Conservation (phyloP, 2,888 invertebrate genomes). For the Schizotus pectinicornis region DNA sequence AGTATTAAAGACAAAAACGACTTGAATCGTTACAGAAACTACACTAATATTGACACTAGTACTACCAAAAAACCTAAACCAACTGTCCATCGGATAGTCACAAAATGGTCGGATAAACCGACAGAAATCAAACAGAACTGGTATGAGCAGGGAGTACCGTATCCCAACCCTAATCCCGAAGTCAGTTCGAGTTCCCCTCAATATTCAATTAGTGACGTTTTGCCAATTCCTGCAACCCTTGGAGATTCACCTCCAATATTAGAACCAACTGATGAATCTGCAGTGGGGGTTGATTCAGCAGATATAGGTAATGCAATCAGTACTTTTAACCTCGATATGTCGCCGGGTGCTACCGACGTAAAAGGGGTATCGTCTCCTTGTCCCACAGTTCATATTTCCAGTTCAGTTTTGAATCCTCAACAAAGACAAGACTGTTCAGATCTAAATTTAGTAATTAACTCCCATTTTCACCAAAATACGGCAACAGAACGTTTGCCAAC, state of each 20-base stretch:
- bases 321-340: slow-evolving; percentile 48
- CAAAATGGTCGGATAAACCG: slow-evolving; percentile 63
- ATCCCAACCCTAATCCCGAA: slow-evolving; percentile 51
- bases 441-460: slow-evolving; percentile 73
- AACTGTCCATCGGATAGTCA: slow-evolving; percentile 55
- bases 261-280: not conserved
- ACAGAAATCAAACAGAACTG: slow-evolving; percentile 60
- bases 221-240: slow-evolving; percentile 12
- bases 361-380: slow-evolving; percentile 51
- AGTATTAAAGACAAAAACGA: slow-evolving; percentile 35
- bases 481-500: slow-evolving; percentile 43
- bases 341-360: slow-evolving; percentile 35
- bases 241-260: slow-evolving; percentile 12
- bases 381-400: slow-evolving; percentile 64
- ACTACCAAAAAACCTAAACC: slow-evolving; percentile 36
- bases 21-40: slow-evolving; percentile 17
- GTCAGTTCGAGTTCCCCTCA: slow-evolving; percentile 52
- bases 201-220: slow-evolving; percentile 39
- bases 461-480: slow-evolving; percentile 65
- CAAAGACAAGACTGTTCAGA: slow-evolving; percentile 72
- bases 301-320: slow-evolving; percentile 41
- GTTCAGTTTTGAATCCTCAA: slow-evolving; percentile 61
- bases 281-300: not conserved
- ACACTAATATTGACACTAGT: not conserved
- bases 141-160: slow-evolving; percentile 53